A percentile compares a stretch with the other conserved stretches of the same genome.
phyloP scores from a whole-genome alignment of 2,888 invertebrate genomes.

The Agrilus mali region DNA sequence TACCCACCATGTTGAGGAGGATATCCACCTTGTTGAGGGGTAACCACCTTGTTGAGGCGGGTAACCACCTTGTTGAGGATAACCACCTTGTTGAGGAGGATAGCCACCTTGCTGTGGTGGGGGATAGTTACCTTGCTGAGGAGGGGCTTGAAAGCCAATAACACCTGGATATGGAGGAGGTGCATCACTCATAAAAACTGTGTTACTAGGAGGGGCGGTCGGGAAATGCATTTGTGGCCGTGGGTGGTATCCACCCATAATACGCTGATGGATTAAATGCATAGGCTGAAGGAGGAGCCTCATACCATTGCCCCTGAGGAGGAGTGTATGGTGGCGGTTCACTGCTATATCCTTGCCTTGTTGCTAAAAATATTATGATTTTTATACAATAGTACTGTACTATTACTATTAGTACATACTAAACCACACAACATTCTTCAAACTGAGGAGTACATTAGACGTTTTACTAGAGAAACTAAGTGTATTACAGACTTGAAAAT shows the following conservation, averaged over 20 bases:
- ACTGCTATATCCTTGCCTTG: conserved; percentile 41
- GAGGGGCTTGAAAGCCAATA: conserved; percentile 28
- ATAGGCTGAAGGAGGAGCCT: conserved; percentile 85
- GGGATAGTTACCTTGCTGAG: conserved; percentile 16
- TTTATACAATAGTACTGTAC: not conserved
- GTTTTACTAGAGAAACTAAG: no score
- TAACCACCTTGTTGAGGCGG: conserved; percentile 16
- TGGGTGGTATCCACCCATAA: conserved; percentile 88
- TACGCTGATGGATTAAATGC: conserved; percentile 74
- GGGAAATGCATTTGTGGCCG: conserved; percentile 45
- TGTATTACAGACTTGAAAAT: no score
- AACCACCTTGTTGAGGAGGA: conserved; percentile 12
- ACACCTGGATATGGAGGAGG: conserved; percentile 95
- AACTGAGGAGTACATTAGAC: no score
- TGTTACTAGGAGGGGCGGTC: conserved; percentile 63
- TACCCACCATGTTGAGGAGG: conserved; percentile 14
- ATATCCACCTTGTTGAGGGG: conserved; percentile 14
- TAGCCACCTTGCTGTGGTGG: conserved; percentile 14
- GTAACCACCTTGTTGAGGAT: conserved; percentile 4
- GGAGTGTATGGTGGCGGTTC: conserved; percentile 69
- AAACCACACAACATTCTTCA: no score
- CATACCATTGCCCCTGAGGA: conserved; percentile 68
- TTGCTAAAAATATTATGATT: conserved; percentile 33
- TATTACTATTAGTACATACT: no score
- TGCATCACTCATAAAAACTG: conserved; percentile 79